Evolutionary conservation across 2,113 vertebrate genomes (phyloP), one percentile per base, ranked within the genome.

Genomic region (Sceloporus tristichus): DNA sequence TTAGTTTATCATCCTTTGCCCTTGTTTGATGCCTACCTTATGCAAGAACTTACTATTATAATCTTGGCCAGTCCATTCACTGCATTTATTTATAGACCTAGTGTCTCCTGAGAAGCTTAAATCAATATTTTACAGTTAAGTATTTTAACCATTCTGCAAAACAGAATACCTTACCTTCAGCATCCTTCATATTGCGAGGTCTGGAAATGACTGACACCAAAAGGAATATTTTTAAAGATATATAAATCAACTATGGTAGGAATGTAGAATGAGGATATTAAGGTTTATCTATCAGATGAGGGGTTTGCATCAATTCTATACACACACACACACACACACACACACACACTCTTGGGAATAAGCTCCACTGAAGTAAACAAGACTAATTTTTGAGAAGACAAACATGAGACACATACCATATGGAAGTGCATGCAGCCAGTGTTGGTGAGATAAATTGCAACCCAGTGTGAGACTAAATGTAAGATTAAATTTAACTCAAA

Each of bases 71-170:
- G 11, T 40, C 79, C 62, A 68, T 42, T 82, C 18, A 40, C 48
- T 86, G 66, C 59, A 83, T 62, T 38, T 90, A 83, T 87, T 79
- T 84, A 78, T 83, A 90, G 80, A 27, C 34, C 19, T 83, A 19
- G 23, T 48, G n/a, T 68, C 79, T 68, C 70, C 71, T 29, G 53
- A 78, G 79, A 38, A 27, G 84, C 23, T 79, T 70, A 56, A 86
- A 79, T 23, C 1, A 75, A 27, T 82, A 86, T 88, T 90, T 85
- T 90, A 86, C 90, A 79, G 85, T 9, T 71, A 82, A 79, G 2
- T 38, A 3, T 84, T 83, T 89, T 89, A 68, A 76, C 79, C 71
- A 23, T 73, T 86, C 74, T 5, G 34, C 19, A 71, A 0, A 8
- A 56, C 1, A 4, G 48, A 11, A 70, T 34, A 82, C 62, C 62